A percentile compares a stretch with the other conserved stretches of the same genome.
Conservation (phyloP, 1,140 invertebrate genomes). For the Eumaeus atala region DNA sequence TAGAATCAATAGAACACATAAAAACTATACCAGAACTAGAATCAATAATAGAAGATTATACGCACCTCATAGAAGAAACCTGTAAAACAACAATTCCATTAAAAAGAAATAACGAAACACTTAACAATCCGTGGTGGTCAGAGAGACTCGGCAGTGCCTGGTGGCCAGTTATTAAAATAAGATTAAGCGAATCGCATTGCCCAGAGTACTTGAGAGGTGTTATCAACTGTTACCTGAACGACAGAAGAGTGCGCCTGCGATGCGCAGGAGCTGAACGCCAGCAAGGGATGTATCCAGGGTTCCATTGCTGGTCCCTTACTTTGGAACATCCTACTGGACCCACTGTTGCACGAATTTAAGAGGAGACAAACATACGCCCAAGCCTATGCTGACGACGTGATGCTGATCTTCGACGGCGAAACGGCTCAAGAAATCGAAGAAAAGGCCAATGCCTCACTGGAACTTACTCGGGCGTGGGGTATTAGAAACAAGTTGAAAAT, state of each 20-base stretch:
- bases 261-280: neutral
- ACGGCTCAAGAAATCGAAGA: neutral
- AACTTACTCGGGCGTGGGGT: conserved; percentile 10
- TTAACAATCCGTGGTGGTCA: conserved; percentile 2
- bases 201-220: neutral
- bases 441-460: neutral
- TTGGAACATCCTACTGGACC: conserved; percentile 9
- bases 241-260: neutral
- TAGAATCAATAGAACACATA: conserved; percentile 7
- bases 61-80: conserved; percentile 8
- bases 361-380: neutral
- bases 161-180: conserved; percentile 5
- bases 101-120: neutral
- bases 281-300: conserved; percentile 12
- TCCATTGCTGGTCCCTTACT: conserved; percentile 7
- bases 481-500: conserved; percentile 13
- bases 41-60: conserved; percentile 4
- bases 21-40: conserved; percentile 10
- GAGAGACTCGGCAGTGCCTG: conserved; percentile 10
- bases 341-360: neutral
- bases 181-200: neutral
- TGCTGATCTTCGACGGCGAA: neutral
- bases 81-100: neutral
- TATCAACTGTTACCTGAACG: neutral
- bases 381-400: conserved; percentile 16